These are phyloP conservation scores for Hemiprocne comata DNA, from an alignment of 2,113 vertebrate genomes.

Conservation along the genomic window DNA sequence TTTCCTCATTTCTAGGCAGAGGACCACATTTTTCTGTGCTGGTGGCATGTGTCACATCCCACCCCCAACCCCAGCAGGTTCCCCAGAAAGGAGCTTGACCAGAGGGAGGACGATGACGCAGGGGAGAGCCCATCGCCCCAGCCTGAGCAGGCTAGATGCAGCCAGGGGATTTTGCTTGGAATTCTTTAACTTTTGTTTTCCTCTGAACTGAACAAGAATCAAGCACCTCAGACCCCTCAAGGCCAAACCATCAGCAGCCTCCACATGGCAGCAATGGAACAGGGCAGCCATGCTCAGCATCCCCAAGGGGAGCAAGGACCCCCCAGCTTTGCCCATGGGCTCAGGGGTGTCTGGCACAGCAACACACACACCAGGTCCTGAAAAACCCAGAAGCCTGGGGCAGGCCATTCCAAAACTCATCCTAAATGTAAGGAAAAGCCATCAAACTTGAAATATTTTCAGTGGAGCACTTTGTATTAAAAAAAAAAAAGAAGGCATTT, in stretches of 20 bases:
- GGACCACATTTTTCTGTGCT: rapidly evolving
- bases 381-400: rapidly evolving
- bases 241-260: rapidly evolving
- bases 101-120: not conserved
- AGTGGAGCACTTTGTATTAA: not conserved
- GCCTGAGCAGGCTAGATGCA: not conserved
- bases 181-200: not conserved
- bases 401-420: rapidly evolving
- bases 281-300: not conserved
- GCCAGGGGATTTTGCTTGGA: no score
- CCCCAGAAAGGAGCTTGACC: not conserved
- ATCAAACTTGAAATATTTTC: not conserved
- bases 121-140: not conserved
- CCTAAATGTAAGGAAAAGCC: not conserved
- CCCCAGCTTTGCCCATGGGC: rapidly evolving
- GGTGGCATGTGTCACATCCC: not conserved
- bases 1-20: not conserved
- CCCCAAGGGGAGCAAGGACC: not conserved
- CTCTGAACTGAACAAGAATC: not conserved
- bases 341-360: not conserved
- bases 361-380: not conserved
- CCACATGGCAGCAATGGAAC: not conserved
- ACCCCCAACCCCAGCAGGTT: not conserved
- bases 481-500: not conserved
- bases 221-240: rapidly evolving